Conservation (phyloP, 2,113 vertebrate genomes). For the Craseonycteris thonglongyai region DNA sequence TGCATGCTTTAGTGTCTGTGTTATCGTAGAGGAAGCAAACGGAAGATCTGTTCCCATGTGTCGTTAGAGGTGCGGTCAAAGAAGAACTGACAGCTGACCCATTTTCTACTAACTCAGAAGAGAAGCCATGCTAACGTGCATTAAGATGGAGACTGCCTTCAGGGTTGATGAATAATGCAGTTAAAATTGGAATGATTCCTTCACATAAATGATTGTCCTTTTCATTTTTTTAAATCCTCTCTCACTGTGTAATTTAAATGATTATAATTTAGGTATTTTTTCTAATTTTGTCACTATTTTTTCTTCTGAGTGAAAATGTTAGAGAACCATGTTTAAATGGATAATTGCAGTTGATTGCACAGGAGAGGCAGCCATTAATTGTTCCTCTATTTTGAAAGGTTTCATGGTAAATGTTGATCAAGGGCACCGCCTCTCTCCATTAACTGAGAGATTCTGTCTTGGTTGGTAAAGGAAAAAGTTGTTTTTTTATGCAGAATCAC, state of each 20-base stretch:
- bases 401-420: neutral
- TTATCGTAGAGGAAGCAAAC: constrained; percentile 24
- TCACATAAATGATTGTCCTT: neutral
- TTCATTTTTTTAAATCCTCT: neutral
- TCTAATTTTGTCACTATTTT: neutral
- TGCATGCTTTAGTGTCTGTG: constrained; percentile 14
- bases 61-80: neutral
- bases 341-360: neutral
- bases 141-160: neutral
- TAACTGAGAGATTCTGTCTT: neutral
- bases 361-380: neutral
- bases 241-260: constrained; percentile 38
- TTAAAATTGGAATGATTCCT: neutral
- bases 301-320: neutral
- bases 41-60: neutral
- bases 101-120: constrained; percentile 14
- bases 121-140: neutral
- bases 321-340: neutral
- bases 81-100: constrained; percentile 30
- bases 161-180: neutral
- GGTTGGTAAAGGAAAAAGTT: neutral
- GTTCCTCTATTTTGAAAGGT: neutral
- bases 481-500: neutral
- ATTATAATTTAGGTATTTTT: constrained; percentile 32
- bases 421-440: neutral